phyloP scores from a whole-genome alignment of 1,140 invertebrate genomes.

The Agrilus planipennis region DNA sequence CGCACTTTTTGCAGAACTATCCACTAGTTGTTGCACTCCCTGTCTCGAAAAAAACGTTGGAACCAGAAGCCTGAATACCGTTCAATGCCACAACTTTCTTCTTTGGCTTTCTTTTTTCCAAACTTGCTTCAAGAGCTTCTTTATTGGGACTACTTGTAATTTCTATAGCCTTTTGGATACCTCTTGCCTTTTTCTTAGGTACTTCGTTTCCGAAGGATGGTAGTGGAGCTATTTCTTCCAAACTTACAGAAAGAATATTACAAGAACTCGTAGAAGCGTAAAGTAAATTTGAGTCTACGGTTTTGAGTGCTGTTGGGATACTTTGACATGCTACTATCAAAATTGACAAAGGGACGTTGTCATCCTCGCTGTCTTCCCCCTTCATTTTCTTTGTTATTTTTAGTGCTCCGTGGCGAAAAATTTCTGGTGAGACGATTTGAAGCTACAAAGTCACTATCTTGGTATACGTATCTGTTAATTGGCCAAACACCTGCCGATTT shows the following conservation, averaged over 20 bases:
- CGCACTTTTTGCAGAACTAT: neutral
- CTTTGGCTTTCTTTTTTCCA: neutral
- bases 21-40: neutral
- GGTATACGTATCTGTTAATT: constrained; percentile 28
- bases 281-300: neutral
- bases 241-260: constrained; percentile 1
- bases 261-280: neutral
- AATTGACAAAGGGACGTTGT: too few relatives aligned
- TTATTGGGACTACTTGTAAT: constrained; percentile 2
- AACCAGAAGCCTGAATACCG: neutral
- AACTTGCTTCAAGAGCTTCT: neutral
- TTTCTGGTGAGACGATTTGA: too few relatives aligned
- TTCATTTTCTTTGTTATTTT: too few relatives aligned
- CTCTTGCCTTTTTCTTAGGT: constrained; percentile 1
- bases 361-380: too few relatives aligned
- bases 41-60: neutral
- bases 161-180: constrained; percentile 1
- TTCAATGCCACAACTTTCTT: neutral
- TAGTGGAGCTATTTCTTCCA: constrained; percentile 1
- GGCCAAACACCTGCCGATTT: constrained; percentile 30
- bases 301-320: too few relatives aligned
- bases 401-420: too few relatives aligned
- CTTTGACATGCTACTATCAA: too few relatives aligned
- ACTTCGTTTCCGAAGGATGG: neutral
- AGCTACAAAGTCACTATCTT: neutral